These are phyloP conservation scores for Orius insidiosus DNA, from an alignment of 1,140 invertebrate species.

Conservation along the genomic window DNA sequence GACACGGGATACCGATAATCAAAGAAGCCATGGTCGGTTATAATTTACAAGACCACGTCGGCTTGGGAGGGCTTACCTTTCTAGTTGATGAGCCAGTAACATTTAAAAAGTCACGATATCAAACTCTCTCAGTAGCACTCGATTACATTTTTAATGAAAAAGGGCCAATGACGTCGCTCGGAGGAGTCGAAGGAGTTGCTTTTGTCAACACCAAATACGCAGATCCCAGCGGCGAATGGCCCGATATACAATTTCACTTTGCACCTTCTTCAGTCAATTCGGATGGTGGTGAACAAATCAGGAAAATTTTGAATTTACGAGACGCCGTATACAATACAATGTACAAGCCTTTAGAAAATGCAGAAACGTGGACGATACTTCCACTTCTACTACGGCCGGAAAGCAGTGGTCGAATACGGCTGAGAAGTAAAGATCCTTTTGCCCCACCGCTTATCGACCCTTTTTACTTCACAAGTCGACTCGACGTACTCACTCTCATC, in stretches of 20 bases:
- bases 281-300: slow-evolving; percentile 55
- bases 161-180: slow-evolving; percentile 57
- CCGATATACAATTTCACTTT: slow-evolving; percentile 76
- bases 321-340: slow-evolving; percentile 69
- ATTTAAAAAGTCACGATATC: slow-evolving; percentile 56
- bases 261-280: slow-evolving; percentile 64
- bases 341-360: slow-evolving; percentile 57
- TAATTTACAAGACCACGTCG: slow-evolving; percentile 72
- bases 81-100: slow-evolving; percentile 61
- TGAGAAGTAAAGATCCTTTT: slow-evolving; percentile 60
- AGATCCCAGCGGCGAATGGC: slow-evolving; percentile 50
- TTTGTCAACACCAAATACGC: slow-evolving; percentile 74
- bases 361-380: slow-evolving; percentile 69
- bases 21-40: slow-evolving; percentile 60
- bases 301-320: slow-evolving; percentile 53
- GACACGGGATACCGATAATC: slow-evolving; percentile 54
- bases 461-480: slow-evolving; percentile 69
- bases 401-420: slow-evolving; percentile 61
- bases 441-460: slow-evolving; percentile 76
- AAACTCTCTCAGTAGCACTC: slow-evolving; percentile 55
- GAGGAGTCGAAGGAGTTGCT: slow-evolving; percentile 63
- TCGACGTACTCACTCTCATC: slow-evolving; percentile 54
- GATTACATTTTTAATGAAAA: slow-evolving; percentile 63
- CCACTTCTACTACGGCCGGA: slow-evolving; percentile 63
- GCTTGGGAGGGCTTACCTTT: slow-evolving; percentile 64